These are phyloP conservation scores for Himalopsyche anomala DNA, from an alignment of 2,888 invertebrate species.

Conservation along the genomic window DNA sequence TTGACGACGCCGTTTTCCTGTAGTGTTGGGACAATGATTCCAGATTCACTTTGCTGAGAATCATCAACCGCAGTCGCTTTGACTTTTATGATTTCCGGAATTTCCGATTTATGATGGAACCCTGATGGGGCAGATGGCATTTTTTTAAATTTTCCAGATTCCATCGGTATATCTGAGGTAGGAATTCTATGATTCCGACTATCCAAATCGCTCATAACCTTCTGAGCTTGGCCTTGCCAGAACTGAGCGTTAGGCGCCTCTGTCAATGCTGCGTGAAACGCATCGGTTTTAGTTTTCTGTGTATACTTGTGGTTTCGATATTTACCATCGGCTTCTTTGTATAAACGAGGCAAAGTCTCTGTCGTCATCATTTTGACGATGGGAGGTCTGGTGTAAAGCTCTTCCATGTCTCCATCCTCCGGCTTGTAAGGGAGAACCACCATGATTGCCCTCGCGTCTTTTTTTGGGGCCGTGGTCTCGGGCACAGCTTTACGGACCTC, in stretches of 20 bases:
- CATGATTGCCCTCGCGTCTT: slow-evolving; percentile 77
- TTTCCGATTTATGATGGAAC: neutral
- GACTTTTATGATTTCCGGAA: neutral
- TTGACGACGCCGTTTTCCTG: neutral
- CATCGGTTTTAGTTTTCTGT: slow-evolving; percentile 66
- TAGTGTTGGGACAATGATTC: neutral
- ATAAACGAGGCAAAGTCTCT: slow-evolving; percentile 22
- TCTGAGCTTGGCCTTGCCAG: slow-evolving; percentile 56
- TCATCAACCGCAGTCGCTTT: neutral
- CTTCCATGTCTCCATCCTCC: slow-evolving; percentile 78
- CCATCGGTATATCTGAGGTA: neutral
- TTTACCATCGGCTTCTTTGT: slow-evolving; percentile 42
- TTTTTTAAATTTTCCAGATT: slow-evolving; percentile 59
- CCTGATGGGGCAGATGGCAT: slow-evolving; percentile 61
- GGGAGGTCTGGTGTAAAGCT: slow-evolving; percentile 82
- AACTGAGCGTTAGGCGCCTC: slow-evolving; percentile 44
- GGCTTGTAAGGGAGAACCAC: slow-evolving; percentile 82
- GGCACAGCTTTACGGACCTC: neutral
- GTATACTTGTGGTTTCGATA: slow-evolving; percentile 69
- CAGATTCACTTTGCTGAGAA: neutral
- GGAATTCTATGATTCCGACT: slow-evolving; percentile 51
- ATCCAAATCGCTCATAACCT: slow-evolving; percentile 53
- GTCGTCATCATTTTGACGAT: slow-evolving; percentile 76
- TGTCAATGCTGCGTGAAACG: slow-evolving; percentile 25
- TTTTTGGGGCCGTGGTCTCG: slow-evolving; percentile 41